These are phyloP conservation scores for Exocentrus adspersus DNA, from an alignment of 2,888 invertebrate genomes.

Conservation along the genomic window DNA sequence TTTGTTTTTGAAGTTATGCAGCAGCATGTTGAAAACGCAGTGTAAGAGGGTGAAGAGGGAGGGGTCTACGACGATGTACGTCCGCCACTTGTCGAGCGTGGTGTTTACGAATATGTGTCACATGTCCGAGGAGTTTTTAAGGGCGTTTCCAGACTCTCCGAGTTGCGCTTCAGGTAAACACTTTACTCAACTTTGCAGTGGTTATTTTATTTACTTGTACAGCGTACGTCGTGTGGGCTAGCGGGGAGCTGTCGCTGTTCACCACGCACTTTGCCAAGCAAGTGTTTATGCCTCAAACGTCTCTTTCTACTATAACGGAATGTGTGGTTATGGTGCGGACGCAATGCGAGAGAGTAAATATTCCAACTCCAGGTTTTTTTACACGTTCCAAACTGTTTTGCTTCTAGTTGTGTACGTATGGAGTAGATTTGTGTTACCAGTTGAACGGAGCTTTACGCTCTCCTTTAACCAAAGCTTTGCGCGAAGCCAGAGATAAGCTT, in stretches of 20 bases:
- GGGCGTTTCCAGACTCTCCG: conserved; percentile 82
- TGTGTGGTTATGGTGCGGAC: conserved; percentile 84
- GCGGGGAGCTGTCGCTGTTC: conserved; percentile 81
- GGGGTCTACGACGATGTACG: conserved; percentile 82
- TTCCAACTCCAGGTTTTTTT: too few species aligned
- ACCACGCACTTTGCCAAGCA: conserved; percentile 86
- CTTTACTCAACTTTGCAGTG: too few species aligned
- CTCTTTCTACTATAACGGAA: conserved; percentile 84
- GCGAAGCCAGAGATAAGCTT: conserved; percentile 82
- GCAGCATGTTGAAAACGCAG: conserved; percentile 82
- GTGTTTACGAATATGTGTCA: conserved; percentile 81
- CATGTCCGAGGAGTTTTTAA: conserved; percentile 74
- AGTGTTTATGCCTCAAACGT: conserved; percentile 89
- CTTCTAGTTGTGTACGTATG: conserved; percentile 69
- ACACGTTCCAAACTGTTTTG: background rate
- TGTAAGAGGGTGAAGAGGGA: conserved; percentile 83
- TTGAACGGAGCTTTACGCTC: conserved; percentile 85
- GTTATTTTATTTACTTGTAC: too few species aligned
- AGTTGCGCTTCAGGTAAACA: conserved; percentile 76
- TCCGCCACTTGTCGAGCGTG: conserved; percentile 82
- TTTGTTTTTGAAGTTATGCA: conserved; percentile 82
- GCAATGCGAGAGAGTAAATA: conserved; percentile 70
- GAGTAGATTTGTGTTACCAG: conserved; percentile 92
- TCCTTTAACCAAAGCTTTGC: conserved; percentile 79
- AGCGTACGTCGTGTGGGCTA: conserved; percentile 93